Evolutionary conservation across 2,888 invertebrate species (phyloP), one percentile per base, ranked within the genome.

Genomic region (Antheraea yamamai): DNA sequence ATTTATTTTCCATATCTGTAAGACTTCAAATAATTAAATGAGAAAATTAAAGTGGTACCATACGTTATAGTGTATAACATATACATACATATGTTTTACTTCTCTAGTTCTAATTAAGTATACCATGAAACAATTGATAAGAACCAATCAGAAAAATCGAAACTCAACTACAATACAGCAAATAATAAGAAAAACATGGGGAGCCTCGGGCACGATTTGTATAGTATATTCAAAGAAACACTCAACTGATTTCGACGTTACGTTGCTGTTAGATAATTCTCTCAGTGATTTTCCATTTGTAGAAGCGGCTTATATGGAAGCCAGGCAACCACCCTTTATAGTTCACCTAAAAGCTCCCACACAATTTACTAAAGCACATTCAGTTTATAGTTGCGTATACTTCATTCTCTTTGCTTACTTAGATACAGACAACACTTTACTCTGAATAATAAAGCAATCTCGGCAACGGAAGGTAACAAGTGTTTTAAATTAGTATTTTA

Each of bases 291-390:
- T 72, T 58, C 23, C 39, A 81, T 82, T 83, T 80, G 79, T 84
- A 81, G 83, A 85, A 84, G 82, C 77, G 79, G 82, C 79, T 85
- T 78, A 78, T 78, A 78, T 77, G 75, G 76, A 84, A 83, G 81
- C 78, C 79, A 78, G 78, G 80, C 78, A 82, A 76, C 77, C 80
- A 82, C 81, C 82, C 82, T 81, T 79, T 80, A 78, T 81, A 82
- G 81, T 83, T 83, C 78, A 75, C 81, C 85, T 90, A 89, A 89
- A 90, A 90, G 89, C 89, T 87, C 87, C 87, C 80, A 82, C 80
- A 85, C 85, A 85, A 85, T 84, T 80, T 82, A 85, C 83, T 84
- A 83, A 83, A 85, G 85, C 81, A 47, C 23, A 30, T 52, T 61
- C 52, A 39, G 26, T 77, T 80, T 76, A 82, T 70, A 70, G 70